Evolutionary conservation across 1,140 invertebrate species (phyloP).

Genomic region (Conus ventricosus): DNA sequence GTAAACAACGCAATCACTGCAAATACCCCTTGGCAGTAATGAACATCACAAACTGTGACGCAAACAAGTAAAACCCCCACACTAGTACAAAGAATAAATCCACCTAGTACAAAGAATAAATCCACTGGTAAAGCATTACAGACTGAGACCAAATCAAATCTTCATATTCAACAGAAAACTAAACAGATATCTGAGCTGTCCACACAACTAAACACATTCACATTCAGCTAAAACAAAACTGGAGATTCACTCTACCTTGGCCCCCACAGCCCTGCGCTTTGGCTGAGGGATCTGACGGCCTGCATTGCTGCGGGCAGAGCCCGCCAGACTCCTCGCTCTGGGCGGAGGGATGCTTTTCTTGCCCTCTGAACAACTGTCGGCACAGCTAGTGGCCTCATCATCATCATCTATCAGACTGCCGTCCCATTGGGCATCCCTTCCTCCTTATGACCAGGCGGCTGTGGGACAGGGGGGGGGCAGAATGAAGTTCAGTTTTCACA

Average conservation of each 20-base stretch:
- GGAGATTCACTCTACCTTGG: background rate
- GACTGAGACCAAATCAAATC: too few relatives aligned
- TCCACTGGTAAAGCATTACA: too few relatives aligned
- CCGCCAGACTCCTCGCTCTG: conserved; percentile 22
- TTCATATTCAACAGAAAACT: too few relatives aligned
- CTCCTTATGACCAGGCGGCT: background rate
- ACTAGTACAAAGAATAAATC: too few relatives aligned
- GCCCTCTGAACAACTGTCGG: conserved; percentile 33
- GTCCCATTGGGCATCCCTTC: conserved; percentile 17
- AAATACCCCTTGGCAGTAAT: too few relatives aligned
- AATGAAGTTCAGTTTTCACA: background rate
- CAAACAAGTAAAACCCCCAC: too few relatives aligned
- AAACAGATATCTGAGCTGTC: too few relatives aligned
- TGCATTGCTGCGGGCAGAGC: conserved; percentile 4
- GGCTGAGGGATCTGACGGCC: conserved; percentile 24
- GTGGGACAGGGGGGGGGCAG: background rate
- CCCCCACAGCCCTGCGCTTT: background rate
- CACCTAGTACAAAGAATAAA: too few relatives aligned
- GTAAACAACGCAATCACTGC: too few relatives aligned
- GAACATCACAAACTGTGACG: too few relatives aligned
- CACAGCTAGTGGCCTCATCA: conserved; percentile 25
- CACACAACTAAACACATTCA: too few relatives aligned
- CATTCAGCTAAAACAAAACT: too few relatives aligned
- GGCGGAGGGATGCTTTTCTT: conserved; percentile 3
- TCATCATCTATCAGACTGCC: conserved; percentile 22